Conservation (phyloP, 1,140 invertebrate species). For the Lethrus apterus region DNA sequence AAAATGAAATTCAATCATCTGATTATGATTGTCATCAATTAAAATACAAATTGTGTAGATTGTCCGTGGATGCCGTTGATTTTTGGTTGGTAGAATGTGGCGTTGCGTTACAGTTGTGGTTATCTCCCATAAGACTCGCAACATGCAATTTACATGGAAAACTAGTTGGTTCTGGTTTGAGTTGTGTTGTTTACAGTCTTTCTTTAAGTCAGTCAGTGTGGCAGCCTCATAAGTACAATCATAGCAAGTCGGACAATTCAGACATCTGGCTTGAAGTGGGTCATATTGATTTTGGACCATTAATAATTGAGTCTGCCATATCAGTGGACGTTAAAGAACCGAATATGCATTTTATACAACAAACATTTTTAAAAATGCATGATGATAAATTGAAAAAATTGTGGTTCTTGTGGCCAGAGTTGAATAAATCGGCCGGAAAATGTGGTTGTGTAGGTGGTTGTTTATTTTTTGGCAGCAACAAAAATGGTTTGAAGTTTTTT, state of each 20-base stretch:
- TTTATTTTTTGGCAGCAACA: slow-evolving; percentile 85
- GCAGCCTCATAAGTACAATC: slow-evolving; percentile 39
- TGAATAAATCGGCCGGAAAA: slow-evolving; percentile 52
- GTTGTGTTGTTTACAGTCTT: slow-evolving; percentile 76
- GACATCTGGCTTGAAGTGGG: slow-evolving; percentile 92
- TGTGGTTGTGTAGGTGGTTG: slow-evolving; percentile 96
- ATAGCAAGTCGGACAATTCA: slow-evolving; percentile 43
- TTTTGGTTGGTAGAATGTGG: slow-evolving; percentile 85
- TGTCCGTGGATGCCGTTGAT: slow-evolving; percentile 87
- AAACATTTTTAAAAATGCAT: slow-evolving; percentile 79
- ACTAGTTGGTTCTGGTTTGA: slow-evolving; percentile 82
- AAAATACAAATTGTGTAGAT: slow-evolving; percentile 89
- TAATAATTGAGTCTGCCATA: slow-evolving; percentile 88
- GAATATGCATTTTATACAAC: slow-evolving; percentile 68
- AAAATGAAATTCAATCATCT: slow-evolving; percentile 2
- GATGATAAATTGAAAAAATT: slow-evolving; percentile 82
- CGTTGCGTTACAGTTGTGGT: slow-evolving; percentile 78
- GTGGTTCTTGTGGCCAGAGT: slow-evolving; percentile 86
- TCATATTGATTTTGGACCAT: slow-evolving; percentile 78
- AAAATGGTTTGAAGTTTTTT: slow-evolving; percentile 80
- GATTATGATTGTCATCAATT: slow-evolving; percentile 45
- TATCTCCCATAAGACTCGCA: slow-evolving; percentile 78
- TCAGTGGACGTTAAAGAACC: slow-evolving; percentile 67
- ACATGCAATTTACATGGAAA: slow-evolving; percentile 92
- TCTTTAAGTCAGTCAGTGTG: slow-evolving; percentile 63